Evolutionary conservation across 2,888 invertebrate genomes (phyloP).

Genomic region (Scrobipalpa atriplicella): DNA sequence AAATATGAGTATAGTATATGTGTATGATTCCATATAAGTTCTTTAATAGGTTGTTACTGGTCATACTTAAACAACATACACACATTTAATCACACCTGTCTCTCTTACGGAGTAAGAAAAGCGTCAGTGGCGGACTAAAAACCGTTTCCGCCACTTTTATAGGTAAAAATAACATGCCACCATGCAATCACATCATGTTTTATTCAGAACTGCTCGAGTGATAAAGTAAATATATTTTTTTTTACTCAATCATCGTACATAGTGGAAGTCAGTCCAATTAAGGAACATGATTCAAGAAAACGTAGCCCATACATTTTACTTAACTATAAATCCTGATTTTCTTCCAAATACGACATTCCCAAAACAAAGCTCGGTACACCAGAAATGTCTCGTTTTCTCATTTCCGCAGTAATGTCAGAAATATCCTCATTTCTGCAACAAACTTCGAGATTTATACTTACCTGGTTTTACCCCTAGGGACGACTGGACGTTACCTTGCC

Average conservation of each 20-base stretch:
- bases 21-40: too few relatives aligned
- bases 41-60: too few relatives aligned
- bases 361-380: not conserved
- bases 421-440: conserved; percentile 17
- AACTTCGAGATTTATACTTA: conserved; percentile 5
- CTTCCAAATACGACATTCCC: not conserved
- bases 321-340: not conserved
- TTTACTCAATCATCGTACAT: too few relatives aligned
- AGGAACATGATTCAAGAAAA: too few relatives aligned
- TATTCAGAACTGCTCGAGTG: not conserved
- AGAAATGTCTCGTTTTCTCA: conserved; percentile 3
- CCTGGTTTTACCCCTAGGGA: not conserved
- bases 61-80: too few relatives aligned
- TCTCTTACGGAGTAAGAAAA: too few relatives aligned
- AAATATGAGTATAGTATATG: too few relatives aligned
- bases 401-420: conserved; percentile 7
- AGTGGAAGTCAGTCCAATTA: too few relatives aligned
- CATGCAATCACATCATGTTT: not conserved
- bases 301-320: not conserved
- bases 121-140: too few relatives aligned
- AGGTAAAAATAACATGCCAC: not conserved
- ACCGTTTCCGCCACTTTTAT: too few relatives aligned
- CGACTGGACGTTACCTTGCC: not conserved
- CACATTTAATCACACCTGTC: too few relatives aligned
- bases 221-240: too few relatives aligned